Conservation (phyloP, 2,797 vertebrate genomes). For the Myotis findleyi region DNA sequence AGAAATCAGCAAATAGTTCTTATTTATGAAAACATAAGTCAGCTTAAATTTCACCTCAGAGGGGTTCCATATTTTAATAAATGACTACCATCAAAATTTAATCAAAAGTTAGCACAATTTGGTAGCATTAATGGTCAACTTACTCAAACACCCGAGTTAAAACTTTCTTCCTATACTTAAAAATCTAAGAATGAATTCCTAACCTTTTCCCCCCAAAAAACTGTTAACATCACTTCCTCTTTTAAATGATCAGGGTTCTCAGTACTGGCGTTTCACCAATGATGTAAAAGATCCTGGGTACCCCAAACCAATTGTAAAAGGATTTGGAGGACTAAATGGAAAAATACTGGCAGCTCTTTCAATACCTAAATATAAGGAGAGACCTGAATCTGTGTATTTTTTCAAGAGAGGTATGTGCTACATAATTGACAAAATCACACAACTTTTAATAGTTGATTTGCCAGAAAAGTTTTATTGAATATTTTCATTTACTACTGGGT, state of each 20-base stretch:
- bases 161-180: slow-evolving; percentile 6
- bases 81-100: slow-evolving; percentile 2
- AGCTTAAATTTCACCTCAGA: background rate
- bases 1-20: background rate
- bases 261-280: slow-evolving; percentile 97
- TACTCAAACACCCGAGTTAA: slow-evolving; percentile 21
- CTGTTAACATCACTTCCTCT: background rate
- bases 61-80: background rate
- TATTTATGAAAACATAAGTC: background rate
- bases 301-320: slow-evolving; percentile 90
- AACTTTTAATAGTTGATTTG: background rate
- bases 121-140: background rate
- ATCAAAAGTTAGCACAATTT: slow-evolving; percentile 5
- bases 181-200: slow-evolving; percentile 3
- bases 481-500: slow-evolving; percentile 34
- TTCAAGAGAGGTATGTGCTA: slow-evolving; percentile 94
- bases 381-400: slow-evolving; percentile 95
- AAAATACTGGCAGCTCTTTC: slow-evolving; percentile 94
- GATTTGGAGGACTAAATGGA: slow-evolving; percentile 93
- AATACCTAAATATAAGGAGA: slow-evolving; percentile 89
- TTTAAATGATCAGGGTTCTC: slow-evolving; percentile 87
- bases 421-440: background rate
- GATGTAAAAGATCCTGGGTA: slow-evolving; percentile 91
- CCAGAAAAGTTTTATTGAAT: background rate
- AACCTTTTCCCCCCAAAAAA: background rate